A percentile compares a stretch with the other conserved stretches of the same genome.
These are phyloP conservation scores for Dyspetes luteomarginatus DNA, from an alignment of 2,888 invertebrate species.

Conservation along the genomic window DNA sequence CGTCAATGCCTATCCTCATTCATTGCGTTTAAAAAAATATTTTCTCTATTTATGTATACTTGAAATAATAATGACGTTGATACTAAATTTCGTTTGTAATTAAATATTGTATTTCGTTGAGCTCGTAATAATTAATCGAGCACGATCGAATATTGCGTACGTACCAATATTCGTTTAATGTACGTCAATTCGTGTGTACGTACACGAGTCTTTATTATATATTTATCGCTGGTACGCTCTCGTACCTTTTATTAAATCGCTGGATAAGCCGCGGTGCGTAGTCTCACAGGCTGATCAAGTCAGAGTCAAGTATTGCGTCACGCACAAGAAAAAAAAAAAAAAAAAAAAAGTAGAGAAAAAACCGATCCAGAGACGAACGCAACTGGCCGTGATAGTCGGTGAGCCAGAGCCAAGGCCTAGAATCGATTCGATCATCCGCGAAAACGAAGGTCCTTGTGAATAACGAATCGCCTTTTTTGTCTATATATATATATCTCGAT, in stretches of 20 bases:
- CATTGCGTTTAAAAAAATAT: neutral
- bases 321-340: conserved; percentile 37
- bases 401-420: conserved; percentile 69
- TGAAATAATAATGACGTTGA: neutral
- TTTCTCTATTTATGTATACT: neutral
- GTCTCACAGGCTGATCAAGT: conserved; percentile 26
- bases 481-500: neutral
- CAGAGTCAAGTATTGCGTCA: conserved; percentile 51
- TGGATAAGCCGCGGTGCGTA: neutral
- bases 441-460: conserved; percentile 68
- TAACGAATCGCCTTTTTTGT: conserved; percentile 57
- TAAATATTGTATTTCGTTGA: too few species aligned
- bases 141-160: too few species aligned
- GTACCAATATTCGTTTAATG: too few species aligned
- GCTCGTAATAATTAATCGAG: too few species aligned
- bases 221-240: too few species aligned
- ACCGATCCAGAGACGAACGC: conserved; percentile 51
- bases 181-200: neutral
- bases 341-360: conserved; percentile 14
- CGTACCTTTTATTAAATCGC: neutral
- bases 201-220: neutral
- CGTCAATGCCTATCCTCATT: too few species aligned
- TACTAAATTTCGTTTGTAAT: too few species aligned
- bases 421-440: conserved; percentile 73
- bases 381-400: conserved; percentile 50